These are phyloP conservation scores for Syritta pipiens DNA, from an alignment of 2,888 invertebrate species.

Conservation along the genomic window DNA sequence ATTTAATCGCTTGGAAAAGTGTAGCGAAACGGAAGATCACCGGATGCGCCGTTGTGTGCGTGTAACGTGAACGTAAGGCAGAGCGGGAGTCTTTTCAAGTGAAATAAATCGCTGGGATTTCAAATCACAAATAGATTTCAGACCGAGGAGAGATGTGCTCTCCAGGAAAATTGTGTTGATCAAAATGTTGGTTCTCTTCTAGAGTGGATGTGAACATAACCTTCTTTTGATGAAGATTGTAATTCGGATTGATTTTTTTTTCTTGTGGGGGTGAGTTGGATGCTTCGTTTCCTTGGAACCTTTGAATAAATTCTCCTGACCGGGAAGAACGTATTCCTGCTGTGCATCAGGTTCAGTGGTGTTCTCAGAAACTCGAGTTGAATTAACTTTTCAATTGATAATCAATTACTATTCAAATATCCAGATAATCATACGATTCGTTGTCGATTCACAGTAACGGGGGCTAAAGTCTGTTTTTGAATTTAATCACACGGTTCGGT, in stretches of 20 bases:
- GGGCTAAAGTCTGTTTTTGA: constrained; percentile 57
- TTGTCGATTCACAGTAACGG: constrained; percentile 33
- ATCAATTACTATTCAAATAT: constrained; percentile 59
- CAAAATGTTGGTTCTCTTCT: constrained; percentile 11
- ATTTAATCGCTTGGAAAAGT: constrained; percentile 67
- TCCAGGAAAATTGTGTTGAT: constrained; percentile 13
- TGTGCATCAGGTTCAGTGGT: neutral
- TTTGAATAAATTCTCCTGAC: constrained; percentile 27
- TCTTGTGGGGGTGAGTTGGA: too few species aligned
- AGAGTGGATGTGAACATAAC: neutral
- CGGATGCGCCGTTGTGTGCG: constrained; percentile 24
- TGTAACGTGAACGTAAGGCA: neutral
- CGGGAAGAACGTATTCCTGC: neutral
- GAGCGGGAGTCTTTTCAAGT: constrained; percentile 19
- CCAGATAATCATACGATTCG: constrained; percentile 40
- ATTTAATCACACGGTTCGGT: constrained; percentile 64
- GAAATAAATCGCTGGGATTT: constrained; percentile 47
- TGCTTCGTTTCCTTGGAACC: neutral
- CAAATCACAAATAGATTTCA: constrained; percentile 39
- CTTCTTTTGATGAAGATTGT: constrained; percentile 17
- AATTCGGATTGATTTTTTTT: constrained; percentile 4
- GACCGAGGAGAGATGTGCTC: neutral
- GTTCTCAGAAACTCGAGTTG: constrained; percentile 7
- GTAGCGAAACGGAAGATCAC: constrained; percentile 59
- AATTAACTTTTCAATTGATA: constrained; percentile 62